Conservation (phyloP, 1,140 invertebrate genomes). For the Listronotus bonariensis region DNA sequence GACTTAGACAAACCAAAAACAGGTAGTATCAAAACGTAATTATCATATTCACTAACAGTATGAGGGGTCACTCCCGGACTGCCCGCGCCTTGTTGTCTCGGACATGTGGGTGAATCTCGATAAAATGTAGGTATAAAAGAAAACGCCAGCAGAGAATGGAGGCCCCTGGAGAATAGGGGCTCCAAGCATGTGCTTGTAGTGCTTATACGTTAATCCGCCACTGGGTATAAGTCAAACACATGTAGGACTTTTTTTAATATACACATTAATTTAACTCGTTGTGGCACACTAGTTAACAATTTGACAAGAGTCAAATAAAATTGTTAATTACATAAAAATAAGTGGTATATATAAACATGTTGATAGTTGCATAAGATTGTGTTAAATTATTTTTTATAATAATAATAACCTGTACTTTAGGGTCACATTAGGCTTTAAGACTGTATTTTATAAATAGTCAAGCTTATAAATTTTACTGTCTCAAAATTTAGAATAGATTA, state of each 20-base stretch:
- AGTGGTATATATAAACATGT: conserved; percentile 15
- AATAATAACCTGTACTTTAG: conserved; percentile 31
- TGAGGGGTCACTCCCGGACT: too few species aligned
- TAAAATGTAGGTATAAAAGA: too few species aligned
- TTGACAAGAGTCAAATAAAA: not conserved
- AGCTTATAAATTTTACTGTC: not conserved
- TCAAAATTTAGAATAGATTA: conserved; percentile 5
- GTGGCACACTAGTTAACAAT: not conserved
- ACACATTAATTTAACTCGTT: not conserved
- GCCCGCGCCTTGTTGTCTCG: too few species aligned
- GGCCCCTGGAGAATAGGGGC: too few species aligned
- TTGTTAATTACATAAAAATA: not conserved
- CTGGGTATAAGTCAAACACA: too few species aligned
- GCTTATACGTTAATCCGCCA: too few species aligned
- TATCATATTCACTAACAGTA: too few species aligned
- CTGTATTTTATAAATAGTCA: conserved; percentile 12
- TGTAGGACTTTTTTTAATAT: not conserved
- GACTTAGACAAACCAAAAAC: too few species aligned
- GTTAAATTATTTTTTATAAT: conserved; percentile 46
- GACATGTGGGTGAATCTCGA: too few species aligned
- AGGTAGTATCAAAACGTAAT: too few species aligned
- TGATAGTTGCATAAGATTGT: conserved; percentile 41
- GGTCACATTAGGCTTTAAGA: conserved; percentile 36
- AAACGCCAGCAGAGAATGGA: too few species aligned
- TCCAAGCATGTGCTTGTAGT: too few species aligned